phyloP scores from a whole-genome alignment of 2,888 invertebrate genomes.

The Epicampocera succincta region DNA sequence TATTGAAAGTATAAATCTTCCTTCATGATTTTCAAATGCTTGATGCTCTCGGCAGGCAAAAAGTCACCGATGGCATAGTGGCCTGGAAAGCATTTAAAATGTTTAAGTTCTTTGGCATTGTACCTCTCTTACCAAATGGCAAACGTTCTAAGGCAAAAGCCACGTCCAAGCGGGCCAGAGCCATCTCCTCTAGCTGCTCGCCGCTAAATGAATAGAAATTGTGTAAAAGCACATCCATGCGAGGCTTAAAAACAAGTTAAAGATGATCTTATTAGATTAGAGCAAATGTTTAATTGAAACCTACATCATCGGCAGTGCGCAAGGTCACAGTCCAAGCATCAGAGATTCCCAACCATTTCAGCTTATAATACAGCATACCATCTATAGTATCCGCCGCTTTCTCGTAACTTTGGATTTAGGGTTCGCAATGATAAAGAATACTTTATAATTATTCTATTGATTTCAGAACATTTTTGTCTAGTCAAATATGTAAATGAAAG shows the following conservation, averaged over 20 bases:
- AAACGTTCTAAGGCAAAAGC: slow-evolving; percentile 86
- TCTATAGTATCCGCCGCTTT: slow-evolving; percentile 85
- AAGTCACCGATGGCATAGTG: slow-evolving; percentile 86
- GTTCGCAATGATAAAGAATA: no score
- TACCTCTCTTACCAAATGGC: slow-evolving; percentile 83
- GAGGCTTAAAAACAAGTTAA: slow-evolving; percentile 58
- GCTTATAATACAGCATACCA: slow-evolving; percentile 84
- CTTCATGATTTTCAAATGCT: slow-evolving; percentile 84
- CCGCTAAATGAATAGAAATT: slow-evolving; percentile 81
- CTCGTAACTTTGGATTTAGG: slow-evolving; percentile 81
- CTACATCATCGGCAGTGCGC: slow-evolving; percentile 83
- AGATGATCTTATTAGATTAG: background rate
- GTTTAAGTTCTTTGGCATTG: background rate
- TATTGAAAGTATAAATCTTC: slow-evolving; percentile 87
- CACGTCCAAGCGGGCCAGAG: slow-evolving; percentile 81
- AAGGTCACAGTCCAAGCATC: slow-evolving; percentile 87
- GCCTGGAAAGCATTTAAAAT: slow-evolving; percentile 80
- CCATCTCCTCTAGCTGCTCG: slow-evolving; percentile 80
- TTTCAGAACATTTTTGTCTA: no score
- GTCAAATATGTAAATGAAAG: no score
- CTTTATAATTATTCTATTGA: no score
- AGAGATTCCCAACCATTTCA: slow-evolving; percentile 86
- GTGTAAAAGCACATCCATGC: slow-evolving; percentile 79
- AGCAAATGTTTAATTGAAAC: slow-evolving; percentile 8
- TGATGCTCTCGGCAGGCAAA: slow-evolving; percentile 83